phyloP scores from a whole-genome alignment of 2,797 vertebrate genomes.

The Sebastes cheni region DNA sequence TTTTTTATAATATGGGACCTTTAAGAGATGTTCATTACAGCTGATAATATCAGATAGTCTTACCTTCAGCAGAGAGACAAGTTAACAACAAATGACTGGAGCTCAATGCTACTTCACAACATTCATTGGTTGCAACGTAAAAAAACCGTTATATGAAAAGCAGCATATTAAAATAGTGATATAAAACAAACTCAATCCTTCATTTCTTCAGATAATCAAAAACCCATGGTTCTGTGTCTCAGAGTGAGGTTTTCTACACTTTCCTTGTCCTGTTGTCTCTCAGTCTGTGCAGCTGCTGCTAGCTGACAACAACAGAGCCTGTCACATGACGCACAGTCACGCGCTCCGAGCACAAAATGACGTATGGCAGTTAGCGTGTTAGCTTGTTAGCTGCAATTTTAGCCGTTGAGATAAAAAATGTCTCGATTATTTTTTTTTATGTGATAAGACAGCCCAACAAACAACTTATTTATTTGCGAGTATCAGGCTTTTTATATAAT shows the following conservation, averaged over 20 bases:
- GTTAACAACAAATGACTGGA: slow-evolving; percentile 20
- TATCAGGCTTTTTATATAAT: neutral
- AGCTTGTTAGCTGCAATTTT: neutral
- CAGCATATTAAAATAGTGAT: neutral
- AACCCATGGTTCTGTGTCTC: neutral
- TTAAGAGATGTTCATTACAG: neutral
- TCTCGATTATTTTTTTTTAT: neutral
- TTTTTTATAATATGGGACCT: too few relatives aligned
- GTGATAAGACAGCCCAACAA: fast-evolving
- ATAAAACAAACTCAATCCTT: neutral
- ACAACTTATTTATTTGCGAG: fast-evolving
- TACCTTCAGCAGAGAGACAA: slow-evolving; percentile 60
- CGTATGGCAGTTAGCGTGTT: neutral
- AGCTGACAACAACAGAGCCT: slow-evolving; percentile 37
- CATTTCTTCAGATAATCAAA: neutral
- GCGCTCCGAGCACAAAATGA: slow-evolving; percentile 53
- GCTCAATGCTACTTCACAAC: slow-evolving; percentile 23
- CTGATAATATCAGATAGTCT: neutral
- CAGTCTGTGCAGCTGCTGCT: slow-evolving; percentile 17
- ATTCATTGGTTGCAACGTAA: slow-evolving; percentile 18
- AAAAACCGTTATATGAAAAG: neutral
- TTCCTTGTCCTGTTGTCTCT: neutral
- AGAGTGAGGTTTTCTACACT: neutral
- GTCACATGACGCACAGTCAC: slow-evolving; percentile 75
- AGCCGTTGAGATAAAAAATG: neutral